These are phyloP conservation scores for Microchrysa polita DNA, from an alignment of 2,888 invertebrate species.

Conservation along the genomic window DNA sequence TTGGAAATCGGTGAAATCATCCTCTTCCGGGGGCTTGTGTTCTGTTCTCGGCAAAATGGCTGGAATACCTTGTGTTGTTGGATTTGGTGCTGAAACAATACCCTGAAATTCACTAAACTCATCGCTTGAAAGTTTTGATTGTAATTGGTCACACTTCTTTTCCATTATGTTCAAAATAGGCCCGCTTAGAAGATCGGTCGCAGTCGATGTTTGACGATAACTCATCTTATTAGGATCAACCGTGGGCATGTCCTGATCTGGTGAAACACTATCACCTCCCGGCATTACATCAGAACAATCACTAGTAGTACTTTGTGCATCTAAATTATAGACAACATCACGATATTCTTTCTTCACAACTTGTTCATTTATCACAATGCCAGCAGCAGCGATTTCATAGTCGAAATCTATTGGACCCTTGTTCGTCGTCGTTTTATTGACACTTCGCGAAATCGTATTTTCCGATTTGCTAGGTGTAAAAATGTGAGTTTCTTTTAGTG, in stretches of 20 bases:
- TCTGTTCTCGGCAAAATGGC: background rate
- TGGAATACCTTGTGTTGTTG: background rate
- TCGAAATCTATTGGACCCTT: constrained; percentile 61
- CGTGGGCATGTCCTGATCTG: constrained; percentile 6
- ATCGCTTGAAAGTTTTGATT: constrained; percentile 15
- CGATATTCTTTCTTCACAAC: constrained; percentile 64
- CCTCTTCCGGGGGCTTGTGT: constrained; percentile 54
- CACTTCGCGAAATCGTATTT: constrained; percentile 52
- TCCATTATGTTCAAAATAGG: constrained; percentile 29
- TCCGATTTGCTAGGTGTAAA: constrained; percentile 63
- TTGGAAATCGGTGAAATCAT: constrained; percentile 67
- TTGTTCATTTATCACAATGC: constrained; percentile 63
- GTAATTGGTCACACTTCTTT: background rate
- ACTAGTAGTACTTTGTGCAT: constrained; percentile 18
- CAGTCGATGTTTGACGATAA: constrained; percentile 12
- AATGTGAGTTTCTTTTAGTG: constrained; percentile 64
- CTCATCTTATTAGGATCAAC: constrained; percentile 34
- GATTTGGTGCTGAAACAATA: background rate
- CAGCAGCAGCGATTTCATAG: constrained; percentile 62
- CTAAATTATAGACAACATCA: constrained; percentile 63
- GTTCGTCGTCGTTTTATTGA: constrained; percentile 34
- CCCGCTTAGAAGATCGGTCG: background rate
- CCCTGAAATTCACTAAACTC: constrained; percentile 49
- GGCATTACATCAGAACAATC: background rate
- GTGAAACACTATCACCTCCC: background rate